These are phyloP conservation scores for Monochamus saltuarius DNA, from an alignment of 1,140 invertebrate species.

Conservation along the genomic window DNA sequence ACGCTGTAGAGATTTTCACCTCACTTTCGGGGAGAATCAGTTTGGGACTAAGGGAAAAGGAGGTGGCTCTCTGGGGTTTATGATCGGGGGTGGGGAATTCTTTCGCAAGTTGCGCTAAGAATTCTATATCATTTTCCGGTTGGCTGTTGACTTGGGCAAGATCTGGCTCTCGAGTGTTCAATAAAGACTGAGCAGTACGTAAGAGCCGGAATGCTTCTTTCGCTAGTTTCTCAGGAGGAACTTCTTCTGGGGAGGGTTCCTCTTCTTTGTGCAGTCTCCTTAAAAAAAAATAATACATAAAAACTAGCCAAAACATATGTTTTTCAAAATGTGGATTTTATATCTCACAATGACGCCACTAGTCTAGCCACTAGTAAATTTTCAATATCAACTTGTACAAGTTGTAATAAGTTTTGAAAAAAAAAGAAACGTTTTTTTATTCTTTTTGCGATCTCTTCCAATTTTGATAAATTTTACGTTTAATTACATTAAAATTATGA, in stretches of 20 bases:
- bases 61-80: conserved; percentile 37
- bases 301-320: too few relatives aligned
- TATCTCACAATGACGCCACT: too few relatives aligned
- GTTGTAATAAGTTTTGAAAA: too few relatives aligned
- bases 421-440: too few relatives aligned
- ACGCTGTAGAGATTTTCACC: conserved; percentile 31
- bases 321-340: too few relatives aligned
- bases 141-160: conserved; percentile 49
- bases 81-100: conserved; percentile 41
- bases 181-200: conserved; percentile 65
- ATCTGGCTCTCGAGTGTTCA: conserved; percentile 65
- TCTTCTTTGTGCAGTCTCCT: conserved; percentile 36
- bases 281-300: conserved; percentile 10
- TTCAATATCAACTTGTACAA: too few relatives aligned
- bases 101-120: conserved; percentile 43
- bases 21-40: conserved; percentile 41
- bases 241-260: conserved; percentile 50
- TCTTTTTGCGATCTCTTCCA: too few relatives aligned
- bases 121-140: conserved; percentile 38
- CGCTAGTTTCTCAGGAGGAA: conserved; percentile 65
- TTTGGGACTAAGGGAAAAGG: conserved; percentile 45
- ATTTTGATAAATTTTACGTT: too few relatives aligned
- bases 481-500: too few relatives aligned
- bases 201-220: conserved; percentile 68
- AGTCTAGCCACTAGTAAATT: too few relatives aligned